Conservation (phyloP, 2,113 vertebrate genomes). For the Daboia siamensis region DNA sequence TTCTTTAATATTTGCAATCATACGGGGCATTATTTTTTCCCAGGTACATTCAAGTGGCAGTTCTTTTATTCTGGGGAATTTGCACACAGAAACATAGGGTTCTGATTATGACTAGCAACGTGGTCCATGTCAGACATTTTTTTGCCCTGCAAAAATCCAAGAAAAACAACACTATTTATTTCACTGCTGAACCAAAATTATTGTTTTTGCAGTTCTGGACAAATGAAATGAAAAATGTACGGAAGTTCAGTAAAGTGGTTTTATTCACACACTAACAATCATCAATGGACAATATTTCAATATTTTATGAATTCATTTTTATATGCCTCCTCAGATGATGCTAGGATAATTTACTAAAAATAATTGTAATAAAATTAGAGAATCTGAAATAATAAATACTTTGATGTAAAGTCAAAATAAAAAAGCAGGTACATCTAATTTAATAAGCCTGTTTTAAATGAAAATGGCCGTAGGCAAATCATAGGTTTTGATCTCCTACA, state of each 20-base stretch:
- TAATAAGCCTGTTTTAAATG: not conserved
- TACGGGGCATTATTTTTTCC: not conserved
- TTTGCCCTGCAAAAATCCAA: not conserved
- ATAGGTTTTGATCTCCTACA: not conserved
- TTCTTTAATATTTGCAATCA: not conserved
- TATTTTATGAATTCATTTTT: not conserved
- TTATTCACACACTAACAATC: not conserved
- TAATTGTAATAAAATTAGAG: not conserved
- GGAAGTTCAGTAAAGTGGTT: not conserved
- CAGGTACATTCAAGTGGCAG: not conserved
- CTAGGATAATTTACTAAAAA: not conserved
- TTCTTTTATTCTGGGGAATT: not conserved
- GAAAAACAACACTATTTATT: not conserved
- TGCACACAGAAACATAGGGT: not conserved
- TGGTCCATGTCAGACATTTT: not conserved
- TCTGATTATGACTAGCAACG: not conserved
- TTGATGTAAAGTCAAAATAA: not conserved
- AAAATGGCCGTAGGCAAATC: not conserved
- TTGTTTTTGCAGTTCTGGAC: not conserved
- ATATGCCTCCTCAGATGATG: not conserved
- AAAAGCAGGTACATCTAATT: not conserved
- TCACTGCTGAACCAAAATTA: not conserved
- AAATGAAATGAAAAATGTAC: not conserved
- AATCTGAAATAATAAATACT: not conserved
- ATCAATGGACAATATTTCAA: not conserved